Evolutionary conservation across 1,140 invertebrate species (phyloP), one percentile per base, ranked within the genome.

Genomic region (Drosophila rufa): DNA sequence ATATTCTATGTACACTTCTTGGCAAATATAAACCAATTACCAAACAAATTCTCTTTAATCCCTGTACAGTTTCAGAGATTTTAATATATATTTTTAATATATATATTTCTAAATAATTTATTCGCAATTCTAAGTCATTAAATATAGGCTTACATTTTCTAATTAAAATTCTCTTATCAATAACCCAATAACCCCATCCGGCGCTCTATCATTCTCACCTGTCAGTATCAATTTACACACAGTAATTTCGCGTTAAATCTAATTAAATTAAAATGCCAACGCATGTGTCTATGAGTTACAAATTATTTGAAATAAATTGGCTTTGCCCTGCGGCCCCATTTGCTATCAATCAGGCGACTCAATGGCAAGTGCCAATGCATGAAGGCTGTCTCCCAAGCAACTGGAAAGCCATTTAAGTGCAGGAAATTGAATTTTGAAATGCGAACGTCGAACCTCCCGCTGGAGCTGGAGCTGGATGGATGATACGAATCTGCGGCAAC

Each of bases 351-450:
- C 48, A 68, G 30, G 17, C 17, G 17, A 55, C 48, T 70, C 58
- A 73, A 73, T 60, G 40, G 71, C 45, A 50, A 60, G 22, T 62
- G 42, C 5, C 55, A 45, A 17, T 25, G 27, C 40, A 36, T 17
- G 38, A 43, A 43, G 56, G 15, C 27, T 14, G 57, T 61, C 40
- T 33, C 33, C 71, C 61, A 65, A 79, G 69, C 48, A 80, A 75
- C 79, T 79, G 75, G 51, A 82, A 86, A 86, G 75, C 83, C 76
- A 87, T 86, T 86, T 86, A 82, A 86, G 70, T 86, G 83, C 83
- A 86, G 83, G 83, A 86, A 86, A 86, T 86, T 86, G 76, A 87
- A 86, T 86, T 86, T 82, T 80, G 53, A 65, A 58, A 76, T 47
- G 58, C n/a, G n/a, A 30, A 33, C 65, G 25, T 57, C 50, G 36